Percentiles rank a stretch among this genome's conserved stretches.
phyloP scores from a whole-genome alignment of 2,888 invertebrate species.

The Himalopsyche anomala region DNA sequence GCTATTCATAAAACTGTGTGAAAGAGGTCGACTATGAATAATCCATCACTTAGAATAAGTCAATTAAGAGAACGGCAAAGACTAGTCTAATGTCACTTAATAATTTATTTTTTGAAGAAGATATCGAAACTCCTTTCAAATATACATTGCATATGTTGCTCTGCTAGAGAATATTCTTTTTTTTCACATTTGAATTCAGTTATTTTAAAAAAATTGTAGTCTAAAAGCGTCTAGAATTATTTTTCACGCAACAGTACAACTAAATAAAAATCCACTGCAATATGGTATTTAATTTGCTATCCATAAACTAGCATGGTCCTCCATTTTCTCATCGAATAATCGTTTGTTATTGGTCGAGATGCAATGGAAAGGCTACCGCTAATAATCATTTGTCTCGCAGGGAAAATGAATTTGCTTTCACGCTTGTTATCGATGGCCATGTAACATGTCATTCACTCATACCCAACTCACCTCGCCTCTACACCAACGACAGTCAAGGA shows the following conservation, averaged over 20 bases:
- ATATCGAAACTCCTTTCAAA: background rate
- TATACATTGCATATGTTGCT: background rate
- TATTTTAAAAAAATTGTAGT: no score
- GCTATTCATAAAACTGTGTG: constrained; percentile 10
- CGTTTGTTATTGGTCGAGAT: background rate
- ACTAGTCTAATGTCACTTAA: background rate
- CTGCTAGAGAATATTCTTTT: no score
- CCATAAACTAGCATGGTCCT: no score
- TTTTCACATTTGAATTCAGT: no score
- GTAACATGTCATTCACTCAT: constrained; percentile 36
- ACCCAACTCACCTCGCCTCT: constrained; percentile 36
- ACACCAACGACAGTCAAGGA: constrained; percentile 10
- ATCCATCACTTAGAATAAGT: background rate
- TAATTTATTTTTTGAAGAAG: background rate
- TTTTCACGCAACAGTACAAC: no score
- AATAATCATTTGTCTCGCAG: background rate
- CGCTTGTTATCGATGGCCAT: constrained; percentile 24
- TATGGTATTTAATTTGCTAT: no score
- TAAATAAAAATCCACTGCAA: no score
- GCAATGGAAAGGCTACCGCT: background rate
- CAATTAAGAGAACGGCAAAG: background rate
- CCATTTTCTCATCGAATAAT: no score
- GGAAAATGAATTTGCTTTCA: constrained; percentile 14
- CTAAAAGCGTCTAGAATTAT: no score
- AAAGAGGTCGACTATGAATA: background rate